Evolutionary conservation across 2,888 invertebrate genomes (phyloP), one percentile per base, ranked within the genome.

Genomic region (Phyllotreta cruciferae): DNA sequence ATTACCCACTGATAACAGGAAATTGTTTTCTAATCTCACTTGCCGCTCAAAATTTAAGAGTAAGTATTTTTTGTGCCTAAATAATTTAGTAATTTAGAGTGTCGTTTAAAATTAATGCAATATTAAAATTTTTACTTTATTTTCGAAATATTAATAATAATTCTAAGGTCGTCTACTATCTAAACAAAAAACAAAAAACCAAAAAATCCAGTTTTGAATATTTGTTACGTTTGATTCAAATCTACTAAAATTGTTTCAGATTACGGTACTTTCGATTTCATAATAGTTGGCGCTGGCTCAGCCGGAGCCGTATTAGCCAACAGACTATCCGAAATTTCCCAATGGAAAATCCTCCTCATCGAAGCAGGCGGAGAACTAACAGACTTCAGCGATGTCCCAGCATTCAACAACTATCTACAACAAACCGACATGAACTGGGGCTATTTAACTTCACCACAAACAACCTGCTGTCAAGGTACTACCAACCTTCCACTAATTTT

Each of bases 141-240:
- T 24, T 24, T 24, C 24, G 4, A n/a, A n/a, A n/a, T n/a, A n/a
- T n/a, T 24, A 24, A 24, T 24, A 24, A 24, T 24, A 24, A 3
- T 24, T 3, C 24, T 24, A 24, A 24, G 24, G 24, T 24, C 24
- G 24, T 24, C 24, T 24, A 24, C 24, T 24, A 24, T 24, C 24
- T 24, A 3, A 24, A 24, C 4, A 4, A 24, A 24, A 24, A 24
- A 1, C 24, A 24, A 24, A 24, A 24, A 24, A 24, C 1, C 1
- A 24, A 24, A 24, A 24, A 24, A 24, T 24, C 24, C 24, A 4
- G 24, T 24, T 24, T 24, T 24, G 2, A 24, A 24, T 24, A 24
- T 24, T 24, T 24, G 1, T 24, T 24, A 24, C 24, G 24, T 4
- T 24, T 24, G 1, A 24, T 24, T 86, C 64, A 83, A 24, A 24